phyloP scores from a whole-genome alignment of 1,140 invertebrate species.

The Carposina sasakii region DNA sequence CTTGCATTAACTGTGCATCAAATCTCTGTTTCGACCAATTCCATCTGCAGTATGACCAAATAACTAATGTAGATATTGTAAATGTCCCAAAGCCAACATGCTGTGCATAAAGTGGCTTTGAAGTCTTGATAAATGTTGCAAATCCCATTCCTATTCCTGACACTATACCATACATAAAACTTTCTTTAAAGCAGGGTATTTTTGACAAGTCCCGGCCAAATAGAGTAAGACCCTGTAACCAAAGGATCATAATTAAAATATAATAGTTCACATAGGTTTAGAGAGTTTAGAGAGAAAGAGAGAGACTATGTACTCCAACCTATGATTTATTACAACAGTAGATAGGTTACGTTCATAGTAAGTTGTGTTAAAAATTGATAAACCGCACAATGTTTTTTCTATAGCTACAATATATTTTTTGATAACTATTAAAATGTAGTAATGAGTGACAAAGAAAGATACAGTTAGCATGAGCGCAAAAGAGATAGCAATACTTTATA shows the following conservation, averaged over 20 bases:
- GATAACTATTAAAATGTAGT: too few species aligned
- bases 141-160: slow-evolving; percentile 74
- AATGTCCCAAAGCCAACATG: slow-evolving; percentile 74
- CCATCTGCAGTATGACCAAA: slow-evolving; percentile 74
- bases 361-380: too few species aligned
- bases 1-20: slow-evolving; percentile 67
- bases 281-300: too few species aligned
- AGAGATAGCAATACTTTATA: too few species aligned
- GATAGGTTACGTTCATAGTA: too few species aligned
- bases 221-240: slow-evolving; percentile 58
- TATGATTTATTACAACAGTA: too few species aligned
- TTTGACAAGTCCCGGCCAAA: slow-evolving; percentile 76
- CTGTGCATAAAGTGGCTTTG: slow-evolving; percentile 67
- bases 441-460: too few species aligned
- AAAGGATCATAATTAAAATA: slow-evolving; percentile 5
- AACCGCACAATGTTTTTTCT: too few species aligned
- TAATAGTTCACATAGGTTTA: not conserved
- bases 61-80: slow-evolving; percentile 69
- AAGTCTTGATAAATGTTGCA: slow-evolving; percentile 76
- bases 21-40: slow-evolving; percentile 69
- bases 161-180: slow-evolving; percentile 75
- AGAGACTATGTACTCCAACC: too few species aligned
- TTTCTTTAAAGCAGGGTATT: slow-evolving; percentile 78
- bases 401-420: too few species aligned
- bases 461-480: too few species aligned